phyloP scores from a whole-genome alignment of 2,113 vertebrate species.

The Speoplatyrhinus poulsoni region DNA sequence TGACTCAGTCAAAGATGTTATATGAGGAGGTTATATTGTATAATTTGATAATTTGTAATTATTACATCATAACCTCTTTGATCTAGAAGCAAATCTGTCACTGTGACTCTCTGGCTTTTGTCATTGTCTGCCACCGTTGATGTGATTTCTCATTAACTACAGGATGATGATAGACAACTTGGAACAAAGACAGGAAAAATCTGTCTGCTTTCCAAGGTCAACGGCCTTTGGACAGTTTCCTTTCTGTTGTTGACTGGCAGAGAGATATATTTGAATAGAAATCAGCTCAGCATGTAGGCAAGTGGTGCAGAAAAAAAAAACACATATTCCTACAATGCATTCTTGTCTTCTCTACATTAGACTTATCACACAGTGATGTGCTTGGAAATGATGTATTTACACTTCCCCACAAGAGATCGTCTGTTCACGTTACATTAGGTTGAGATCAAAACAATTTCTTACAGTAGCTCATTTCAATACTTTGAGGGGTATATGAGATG shows the following conservation, averaged over 20 bases:
- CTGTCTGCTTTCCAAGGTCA: slow-evolving; percentile 54
- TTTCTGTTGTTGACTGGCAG: background rate
- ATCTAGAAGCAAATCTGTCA: background rate
- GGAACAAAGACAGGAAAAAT: slow-evolving; percentile 74
- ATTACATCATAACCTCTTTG: too few species aligned
- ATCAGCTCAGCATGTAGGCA: slow-evolving; percentile 40
- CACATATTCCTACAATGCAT: background rate
- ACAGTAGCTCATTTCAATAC: too few species aligned
- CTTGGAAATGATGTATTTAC: slow-evolving; percentile 1
- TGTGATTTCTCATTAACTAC: slow-evolving; percentile 34
- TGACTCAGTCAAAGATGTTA: too few species aligned
- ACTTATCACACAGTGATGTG: background rate
- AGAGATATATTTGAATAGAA: slow-evolving; percentile 50
- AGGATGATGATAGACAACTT: slow-evolving; percentile 40
- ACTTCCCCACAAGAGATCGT: slow-evolving; percentile 10
- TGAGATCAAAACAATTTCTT: too few species aligned
- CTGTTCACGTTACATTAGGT: too few species aligned
- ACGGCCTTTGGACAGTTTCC: slow-evolving; percentile 46
- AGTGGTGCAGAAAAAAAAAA: slow-evolving; percentile 24
- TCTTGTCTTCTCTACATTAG: background rate
- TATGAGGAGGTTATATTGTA: too few species aligned
- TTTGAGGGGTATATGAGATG: too few species aligned
- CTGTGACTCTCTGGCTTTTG: background rate
- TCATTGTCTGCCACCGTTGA: slow-evolving; percentile 26
- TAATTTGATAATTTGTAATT: too few species aligned